Percentiles rank a stretch among this genome's conserved stretches.
Evolutionary conservation across 2,113 vertebrate genomes (phyloP).

Genomic region (Alectura lathami): DNA sequence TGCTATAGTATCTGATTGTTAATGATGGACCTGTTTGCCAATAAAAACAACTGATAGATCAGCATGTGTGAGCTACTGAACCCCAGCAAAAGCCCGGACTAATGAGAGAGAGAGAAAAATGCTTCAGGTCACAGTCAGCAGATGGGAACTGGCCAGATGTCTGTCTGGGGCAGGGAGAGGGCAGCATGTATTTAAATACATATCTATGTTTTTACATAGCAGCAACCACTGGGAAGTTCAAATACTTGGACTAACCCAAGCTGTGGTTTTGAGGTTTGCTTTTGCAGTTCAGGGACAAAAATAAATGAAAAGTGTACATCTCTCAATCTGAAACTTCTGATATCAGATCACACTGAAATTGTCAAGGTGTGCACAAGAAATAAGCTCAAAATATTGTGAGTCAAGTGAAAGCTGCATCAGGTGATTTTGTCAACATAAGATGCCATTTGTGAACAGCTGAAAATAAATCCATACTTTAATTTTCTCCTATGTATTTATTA

Average conservation of each 20-base stretch:
- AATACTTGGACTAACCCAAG: conserved; percentile 5
- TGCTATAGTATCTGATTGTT: conserved; percentile 47
- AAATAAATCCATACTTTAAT: background rate
- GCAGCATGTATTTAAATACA: conserved; percentile 51
- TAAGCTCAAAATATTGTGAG: background rate
- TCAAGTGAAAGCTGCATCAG: background rate
- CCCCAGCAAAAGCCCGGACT: conserved; percentile 51
- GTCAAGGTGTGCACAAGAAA: background rate
- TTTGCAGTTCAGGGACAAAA: background rate
- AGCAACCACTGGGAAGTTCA: conserved; percentile 23
- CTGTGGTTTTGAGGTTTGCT: conserved; percentile 19
- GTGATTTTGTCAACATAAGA: background rate
- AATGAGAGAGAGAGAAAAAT: conserved; percentile 54
- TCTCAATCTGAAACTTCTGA: background rate
- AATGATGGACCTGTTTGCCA: conserved; percentile 59
- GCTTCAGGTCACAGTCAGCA: conserved; percentile 65
- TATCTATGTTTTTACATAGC: conserved; percentile 32
- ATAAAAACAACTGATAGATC: conserved; percentile 61
- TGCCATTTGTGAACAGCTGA: background rate
- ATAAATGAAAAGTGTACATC: background rate
- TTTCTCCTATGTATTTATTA: background rate
- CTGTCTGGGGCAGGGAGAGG: conserved; percentile 66
- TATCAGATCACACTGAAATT: background rate
- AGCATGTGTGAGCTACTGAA: conserved; percentile 63
- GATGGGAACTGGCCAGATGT: conserved; percentile 66